These are phyloP conservation scores for Meta bourneti DNA, from an alignment of 2,888 invertebrate species.

Conservation along the genomic window DNA sequence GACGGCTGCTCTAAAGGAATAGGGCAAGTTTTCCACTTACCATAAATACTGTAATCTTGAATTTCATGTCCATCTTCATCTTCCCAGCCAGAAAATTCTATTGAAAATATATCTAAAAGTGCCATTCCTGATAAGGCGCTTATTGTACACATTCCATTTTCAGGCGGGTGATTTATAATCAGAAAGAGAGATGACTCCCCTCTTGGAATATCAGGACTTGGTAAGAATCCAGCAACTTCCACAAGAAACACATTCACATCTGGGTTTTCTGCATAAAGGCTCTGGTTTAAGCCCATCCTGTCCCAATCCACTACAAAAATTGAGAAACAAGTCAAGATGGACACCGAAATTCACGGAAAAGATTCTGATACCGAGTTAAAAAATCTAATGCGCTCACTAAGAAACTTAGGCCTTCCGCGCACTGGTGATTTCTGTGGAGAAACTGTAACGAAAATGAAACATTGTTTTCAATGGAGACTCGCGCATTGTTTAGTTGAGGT, in stretches of 20 bases:
- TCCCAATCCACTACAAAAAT: constrained; percentile 54
- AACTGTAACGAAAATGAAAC: no score
- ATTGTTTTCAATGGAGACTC: no score
- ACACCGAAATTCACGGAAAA: neutral
- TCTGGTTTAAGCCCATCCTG: constrained; percentile 67
- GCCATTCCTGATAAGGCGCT: constrained; percentile 66
- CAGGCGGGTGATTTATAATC: constrained; percentile 77
- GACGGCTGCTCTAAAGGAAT: no score
- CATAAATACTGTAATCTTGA: constrained; percentile 74
- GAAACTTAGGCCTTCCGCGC: no score
- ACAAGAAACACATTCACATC: constrained; percentile 56
- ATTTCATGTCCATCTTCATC: constrained; percentile 77
- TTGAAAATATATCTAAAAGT: constrained; percentile 74
- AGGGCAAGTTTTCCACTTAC: constrained; percentile 35
- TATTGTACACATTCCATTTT: constrained; percentile 75
- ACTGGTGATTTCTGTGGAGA: no score
- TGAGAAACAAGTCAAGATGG: neutral
- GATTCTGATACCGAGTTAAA: no score
- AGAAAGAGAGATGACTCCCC: constrained; percentile 76
- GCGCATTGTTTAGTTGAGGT: no score
- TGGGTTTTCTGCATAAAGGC: constrained; percentile 46
- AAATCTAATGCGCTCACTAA: no score
- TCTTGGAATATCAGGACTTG: constrained; percentile 39
- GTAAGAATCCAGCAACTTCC: constrained; percentile 27
- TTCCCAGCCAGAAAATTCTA: constrained; percentile 77